These are phyloP conservation scores for Mormyrus iriodes DNA, from an alignment of 2,113 vertebrate species.

Conservation along the genomic window DNA sequence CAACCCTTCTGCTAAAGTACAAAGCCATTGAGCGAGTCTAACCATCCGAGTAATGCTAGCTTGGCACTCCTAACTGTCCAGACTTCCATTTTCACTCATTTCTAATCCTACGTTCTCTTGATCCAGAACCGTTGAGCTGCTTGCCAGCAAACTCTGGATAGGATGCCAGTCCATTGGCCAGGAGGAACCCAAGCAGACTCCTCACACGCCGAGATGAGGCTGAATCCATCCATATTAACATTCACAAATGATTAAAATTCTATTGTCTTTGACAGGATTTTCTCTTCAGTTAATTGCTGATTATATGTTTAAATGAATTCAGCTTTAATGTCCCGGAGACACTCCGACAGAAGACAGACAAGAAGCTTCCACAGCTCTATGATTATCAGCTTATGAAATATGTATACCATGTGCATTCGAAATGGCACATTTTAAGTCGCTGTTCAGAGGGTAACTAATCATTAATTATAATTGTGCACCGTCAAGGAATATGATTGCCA, in stretches of 20 bases:
- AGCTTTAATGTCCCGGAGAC: background rate
- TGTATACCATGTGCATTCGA: background rate
- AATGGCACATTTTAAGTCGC: background rate
- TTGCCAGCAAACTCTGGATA: background rate
- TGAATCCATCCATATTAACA: background rate
- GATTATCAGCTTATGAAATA: constrained; percentile 1
- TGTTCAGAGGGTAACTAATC: background rate
- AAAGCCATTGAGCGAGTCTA: background rate
- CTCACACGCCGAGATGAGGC: background rate
- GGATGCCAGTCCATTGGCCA: background rate
- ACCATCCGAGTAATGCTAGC: background rate
- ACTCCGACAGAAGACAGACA: background rate
- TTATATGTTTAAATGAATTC: constrained; percentile 8
- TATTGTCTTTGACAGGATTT: background rate
- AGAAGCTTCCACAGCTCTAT: background rate
- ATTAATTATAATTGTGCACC: background rate
- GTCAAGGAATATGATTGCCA: background rate
- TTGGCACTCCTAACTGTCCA: background rate
- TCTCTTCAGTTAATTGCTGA: background rate
- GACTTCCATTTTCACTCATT: background rate
- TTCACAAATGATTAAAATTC: background rate
- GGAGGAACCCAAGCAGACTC: background rate
- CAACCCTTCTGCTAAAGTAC: background rate
- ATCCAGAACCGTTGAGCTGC: background rate
- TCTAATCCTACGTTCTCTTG: background rate